Percentiles rank a stretch among this genome's conserved stretches.
Conservation (phyloP, 2,113 vertebrate species). For the Struthidea cinerea region DNA sequence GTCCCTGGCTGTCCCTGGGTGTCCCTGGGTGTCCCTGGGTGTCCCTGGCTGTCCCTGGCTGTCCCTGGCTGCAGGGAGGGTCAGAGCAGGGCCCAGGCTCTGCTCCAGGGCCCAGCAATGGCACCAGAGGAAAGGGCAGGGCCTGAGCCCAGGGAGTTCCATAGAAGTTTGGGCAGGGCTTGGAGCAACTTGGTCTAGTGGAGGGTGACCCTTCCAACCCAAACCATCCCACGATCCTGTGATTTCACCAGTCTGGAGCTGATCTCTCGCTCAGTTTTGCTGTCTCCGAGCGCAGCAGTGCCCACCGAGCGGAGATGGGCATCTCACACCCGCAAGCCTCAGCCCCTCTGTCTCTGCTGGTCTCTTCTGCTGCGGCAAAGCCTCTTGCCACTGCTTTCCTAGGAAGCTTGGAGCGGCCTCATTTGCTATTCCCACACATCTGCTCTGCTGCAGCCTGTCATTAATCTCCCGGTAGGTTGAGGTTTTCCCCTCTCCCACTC, state of each 20-base stretch:
- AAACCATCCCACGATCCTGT: neutral
- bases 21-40: neutral
- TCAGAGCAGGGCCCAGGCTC: neutral
- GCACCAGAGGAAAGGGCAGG: neutral
- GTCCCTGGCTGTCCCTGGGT: neutral
- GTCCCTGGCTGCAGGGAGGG: neutral
- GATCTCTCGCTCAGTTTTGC: accelerated
- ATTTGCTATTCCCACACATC: conserved; percentile 22
- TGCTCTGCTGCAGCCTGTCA: neutral
- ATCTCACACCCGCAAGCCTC: neutral
- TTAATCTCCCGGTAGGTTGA: conserved; percentile 16
- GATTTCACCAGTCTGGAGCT: neutral
- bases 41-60: no score
- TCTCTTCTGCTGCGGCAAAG: neutral
- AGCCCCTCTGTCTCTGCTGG: neutral
- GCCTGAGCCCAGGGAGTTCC: neutral
- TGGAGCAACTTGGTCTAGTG: neutral
- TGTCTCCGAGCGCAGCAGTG: neutral
- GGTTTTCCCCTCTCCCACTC: neutral
- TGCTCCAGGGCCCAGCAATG: neutral
- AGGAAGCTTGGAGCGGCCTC: neutral
- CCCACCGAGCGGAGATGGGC: accelerated
- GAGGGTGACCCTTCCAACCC: neutral
- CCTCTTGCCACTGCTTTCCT: neutral
- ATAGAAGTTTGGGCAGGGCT: neutral